Evolutionary conservation across 2,797 vertebrate genomes (phyloP).

Genomic region (Rousettus madagascariensis): DNA sequence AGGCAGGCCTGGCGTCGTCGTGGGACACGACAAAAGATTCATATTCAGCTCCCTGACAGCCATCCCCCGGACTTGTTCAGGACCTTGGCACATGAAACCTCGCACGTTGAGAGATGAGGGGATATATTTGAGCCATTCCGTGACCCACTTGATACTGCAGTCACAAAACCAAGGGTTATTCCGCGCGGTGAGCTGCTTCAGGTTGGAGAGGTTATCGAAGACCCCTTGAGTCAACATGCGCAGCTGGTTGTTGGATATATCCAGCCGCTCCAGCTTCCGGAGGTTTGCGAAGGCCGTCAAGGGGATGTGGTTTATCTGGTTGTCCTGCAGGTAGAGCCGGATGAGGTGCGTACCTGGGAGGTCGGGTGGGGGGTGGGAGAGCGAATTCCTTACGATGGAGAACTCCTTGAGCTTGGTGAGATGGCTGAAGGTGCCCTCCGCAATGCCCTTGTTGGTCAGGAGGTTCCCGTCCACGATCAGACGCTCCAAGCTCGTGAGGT

Average conservation of each 20-base stretch:
- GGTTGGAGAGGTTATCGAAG: constrained; percentile 91
- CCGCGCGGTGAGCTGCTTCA: constrained; percentile 95
- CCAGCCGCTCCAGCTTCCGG: constrained; percentile 92
- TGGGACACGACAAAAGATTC: constrained; percentile 93
- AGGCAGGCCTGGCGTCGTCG: constrained; percentile 84
- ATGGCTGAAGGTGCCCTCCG: constrained; percentile 92
- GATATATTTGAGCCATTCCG: constrained; percentile 93
- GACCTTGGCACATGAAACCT: constrained; percentile 96
- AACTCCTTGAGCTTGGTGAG: constrained; percentile 93
- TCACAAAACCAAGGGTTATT: constrained; percentile 97
- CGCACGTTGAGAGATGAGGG: constrained; percentile 93
- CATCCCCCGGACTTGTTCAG: constrained; percentile 95
- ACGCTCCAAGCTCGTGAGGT: constrained; percentile 92
- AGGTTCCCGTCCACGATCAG: constrained; percentile 95
- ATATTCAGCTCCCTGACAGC: constrained; percentile 94
- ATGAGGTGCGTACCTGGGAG: constrained; percentile 91
- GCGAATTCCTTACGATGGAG: constrained; percentile 94
- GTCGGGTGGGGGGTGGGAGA: constrained; percentile 90
- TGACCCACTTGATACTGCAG: constrained; percentile 95
- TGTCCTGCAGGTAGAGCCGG: constrained; percentile 95
- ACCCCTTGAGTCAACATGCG: constrained; percentile 90
- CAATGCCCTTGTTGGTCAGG: constrained; percentile 93
- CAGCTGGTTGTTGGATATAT: constrained; percentile 96
- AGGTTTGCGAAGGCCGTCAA: constrained; percentile 91
- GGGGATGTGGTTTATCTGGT: constrained; percentile 94